Base-by-base conservation (phyloP, 2,888 invertebrate species). In the Scaptomyza flava region DNA sequence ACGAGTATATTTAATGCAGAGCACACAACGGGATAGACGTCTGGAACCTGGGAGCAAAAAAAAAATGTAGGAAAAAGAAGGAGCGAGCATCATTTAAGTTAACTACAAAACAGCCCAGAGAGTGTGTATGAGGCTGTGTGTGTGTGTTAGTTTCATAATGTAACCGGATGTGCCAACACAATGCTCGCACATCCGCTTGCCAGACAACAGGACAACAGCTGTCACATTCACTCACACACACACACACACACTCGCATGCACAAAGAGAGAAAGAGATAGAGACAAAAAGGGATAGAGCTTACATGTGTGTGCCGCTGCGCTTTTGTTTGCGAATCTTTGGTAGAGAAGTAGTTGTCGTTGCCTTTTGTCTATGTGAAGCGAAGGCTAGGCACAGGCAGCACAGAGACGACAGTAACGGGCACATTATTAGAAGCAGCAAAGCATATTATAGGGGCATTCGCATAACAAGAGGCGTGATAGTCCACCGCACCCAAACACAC, bases 81-180 rank as follows among this genome's bases (percentile, higher is more conserved):
- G 69, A 62, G 70, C 68, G 56, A 70, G 52, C 68, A 72, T 72
- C 77, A 83, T 81, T 80, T 74, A 84, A 82, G 84, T 80, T 81
- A 74, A 79, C 77, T 56, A 69, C 76, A 75, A 50, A 72, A 72
- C 61, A 71, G 64, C 31, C 52, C 68, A 56, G 53, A 50, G 53
- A 60, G 60, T 58, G 41, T 45, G 30, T 20, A 50, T 33, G 50
- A 64, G 54, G 38, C 27, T 54, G 46, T 60, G 68, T 83, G 46
- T 60, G 68, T 83, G 72, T 74, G 78, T 81, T 78, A 80, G 79
- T 80, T 81, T 76, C 80, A 85, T 79, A 80, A 84, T 83, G 87
- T 87, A 81, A 80, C 86, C 86, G 86, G 86, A 86, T 86, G 86
- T 82, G 81, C 84, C 84, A 80, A 84, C 86, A 85, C 86, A 85